Evolutionary conservation across 2,888 invertebrate species (phyloP).

Genomic region (Galerucella nymphaeae): DNA sequence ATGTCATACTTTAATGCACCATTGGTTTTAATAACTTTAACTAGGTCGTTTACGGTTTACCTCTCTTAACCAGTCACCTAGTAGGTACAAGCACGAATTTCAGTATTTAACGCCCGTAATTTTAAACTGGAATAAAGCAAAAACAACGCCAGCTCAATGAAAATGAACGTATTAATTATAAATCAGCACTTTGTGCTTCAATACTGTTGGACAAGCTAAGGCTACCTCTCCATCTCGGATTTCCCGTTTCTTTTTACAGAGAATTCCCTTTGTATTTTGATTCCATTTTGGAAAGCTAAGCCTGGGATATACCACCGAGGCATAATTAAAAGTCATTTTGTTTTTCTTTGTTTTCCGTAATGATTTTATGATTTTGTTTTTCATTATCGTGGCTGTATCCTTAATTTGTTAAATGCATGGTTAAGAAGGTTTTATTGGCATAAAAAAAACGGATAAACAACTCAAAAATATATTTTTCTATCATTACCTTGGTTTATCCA

Average conservation of each 20-base stretch:
- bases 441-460: no score
- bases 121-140: constrained; percentile 16
- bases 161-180: constrained; percentile 54
- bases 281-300: constrained; percentile 8
- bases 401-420: no score
- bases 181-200: constrained; percentile 54
- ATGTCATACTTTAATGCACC: no score
- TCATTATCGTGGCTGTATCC: background rate
- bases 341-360: constrained; percentile 2
- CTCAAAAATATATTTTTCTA: no score
- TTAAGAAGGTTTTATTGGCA: no score
- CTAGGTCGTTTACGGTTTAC: no score
- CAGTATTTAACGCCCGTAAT: background rate
- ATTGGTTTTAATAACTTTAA: no score
- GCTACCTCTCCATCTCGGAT: constrained; percentile 5
- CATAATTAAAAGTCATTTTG: constrained; percentile 9
- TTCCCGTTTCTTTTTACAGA: constrained; percentile 11
- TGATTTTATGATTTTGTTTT: background rate
- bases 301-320: constrained; percentile 1
- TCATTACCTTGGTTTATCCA: no score
- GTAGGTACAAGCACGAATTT: background rate
- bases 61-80: no score
- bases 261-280: constrained; percentile 9
- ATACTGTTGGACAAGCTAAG: constrained; percentile 45
- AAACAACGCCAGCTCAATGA: constrained; percentile 35